phyloP scores from a whole-genome alignment of 2,888 invertebrate species.

The Apoderus coryli region DNA sequence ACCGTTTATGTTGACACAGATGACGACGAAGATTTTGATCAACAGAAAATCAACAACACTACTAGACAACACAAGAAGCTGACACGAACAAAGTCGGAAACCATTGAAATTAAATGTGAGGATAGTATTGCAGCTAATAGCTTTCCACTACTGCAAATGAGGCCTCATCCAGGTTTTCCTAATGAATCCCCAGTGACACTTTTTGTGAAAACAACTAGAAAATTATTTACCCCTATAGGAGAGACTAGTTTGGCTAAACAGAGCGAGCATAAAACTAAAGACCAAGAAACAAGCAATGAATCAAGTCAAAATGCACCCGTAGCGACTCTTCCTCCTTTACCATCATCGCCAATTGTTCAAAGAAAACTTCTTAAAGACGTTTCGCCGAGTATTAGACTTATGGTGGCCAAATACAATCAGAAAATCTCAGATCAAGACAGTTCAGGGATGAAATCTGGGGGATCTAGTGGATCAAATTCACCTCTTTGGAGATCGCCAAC shows the following conservation, averaged over 20 bases:
- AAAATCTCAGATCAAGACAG: constrained; percentile 44
- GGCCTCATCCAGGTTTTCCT: constrained; percentile 9
- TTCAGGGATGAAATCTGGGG: constrained; percentile 25
- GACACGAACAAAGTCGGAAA: constrained; percentile 20
- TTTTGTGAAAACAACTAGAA: constrained; percentile 66
- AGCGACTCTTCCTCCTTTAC: constrained; percentile 35
- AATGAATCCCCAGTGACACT: constrained; percentile 39
- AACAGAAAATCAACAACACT: constrained; percentile 13
- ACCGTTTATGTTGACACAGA: constrained; percentile 23
- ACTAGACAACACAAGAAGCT: constrained; percentile 20
- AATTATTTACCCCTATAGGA: constrained; percentile 53
- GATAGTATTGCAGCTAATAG: constrained; percentile 18
- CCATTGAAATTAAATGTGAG: too few relatives aligned
- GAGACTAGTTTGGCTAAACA: constrained; percentile 19
- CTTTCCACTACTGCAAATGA: constrained; percentile 22
- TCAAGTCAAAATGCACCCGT: constrained; percentile 5
- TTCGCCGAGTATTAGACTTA: constrained; percentile 52
- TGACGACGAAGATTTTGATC: constrained; percentile 20
- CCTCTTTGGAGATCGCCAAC: constrained; percentile 48
- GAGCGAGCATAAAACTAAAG: constrained; percentile 14
- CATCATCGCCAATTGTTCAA: constrained; percentile 41
- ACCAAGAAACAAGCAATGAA: constrained; percentile 6
- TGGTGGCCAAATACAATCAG: constrained; percentile 56
- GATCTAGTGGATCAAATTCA: constrained; percentile 49
- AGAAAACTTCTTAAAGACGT: constrained; percentile 46